phyloP scores from a whole-genome alignment of 2,797 vertebrate genomes.

The Rhyacichthys aspro region DNA sequence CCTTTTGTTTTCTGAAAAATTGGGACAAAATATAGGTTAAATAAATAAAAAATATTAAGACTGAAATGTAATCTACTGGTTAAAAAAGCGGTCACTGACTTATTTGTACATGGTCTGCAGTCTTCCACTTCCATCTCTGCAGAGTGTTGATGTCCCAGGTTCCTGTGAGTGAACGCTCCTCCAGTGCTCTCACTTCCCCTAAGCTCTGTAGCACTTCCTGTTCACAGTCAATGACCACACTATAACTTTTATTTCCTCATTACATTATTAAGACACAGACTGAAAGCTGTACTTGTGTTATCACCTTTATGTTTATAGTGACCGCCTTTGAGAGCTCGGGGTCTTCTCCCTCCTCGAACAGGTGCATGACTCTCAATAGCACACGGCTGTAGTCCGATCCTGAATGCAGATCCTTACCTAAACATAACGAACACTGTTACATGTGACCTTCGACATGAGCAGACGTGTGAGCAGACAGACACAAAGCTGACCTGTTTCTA shows the following conservation, averaged over 20 bases:
- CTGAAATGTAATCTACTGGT: not conserved
- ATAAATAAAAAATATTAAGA: not conserved
- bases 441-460: no score
- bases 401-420: conserved; percentile 59
- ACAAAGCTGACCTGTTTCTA: conserved; percentile 74
- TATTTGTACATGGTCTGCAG: conserved; percentile 52
- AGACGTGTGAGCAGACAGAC: conserved; percentile 17
- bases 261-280: no score
- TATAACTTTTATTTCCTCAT: not conserved
- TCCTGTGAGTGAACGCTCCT: conserved; percentile 91
- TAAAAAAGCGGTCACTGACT: conserved; percentile 55
- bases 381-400: conserved; percentile 81
- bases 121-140: conserved; percentile 87
- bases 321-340: conserved; percentile 83
- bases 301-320: conserved; percentile 86
- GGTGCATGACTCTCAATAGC: conserved; percentile 86
- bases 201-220: conserved; percentile 70
- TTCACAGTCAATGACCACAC: conserved; percentile 12
- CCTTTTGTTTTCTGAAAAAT: conserved; percentile 60
- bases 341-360: conserved; percentile 87
- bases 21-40: not conserved
- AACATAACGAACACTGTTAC: not conserved
- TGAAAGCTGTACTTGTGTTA: not conserved
- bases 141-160: conserved; percentile 83
- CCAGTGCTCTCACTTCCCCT: conserved; percentile 71